These are phyloP conservation scores for Nothoprocta pentlandii DNA, from an alignment of 2,113 vertebrate species.

Conservation along the genomic window DNA sequence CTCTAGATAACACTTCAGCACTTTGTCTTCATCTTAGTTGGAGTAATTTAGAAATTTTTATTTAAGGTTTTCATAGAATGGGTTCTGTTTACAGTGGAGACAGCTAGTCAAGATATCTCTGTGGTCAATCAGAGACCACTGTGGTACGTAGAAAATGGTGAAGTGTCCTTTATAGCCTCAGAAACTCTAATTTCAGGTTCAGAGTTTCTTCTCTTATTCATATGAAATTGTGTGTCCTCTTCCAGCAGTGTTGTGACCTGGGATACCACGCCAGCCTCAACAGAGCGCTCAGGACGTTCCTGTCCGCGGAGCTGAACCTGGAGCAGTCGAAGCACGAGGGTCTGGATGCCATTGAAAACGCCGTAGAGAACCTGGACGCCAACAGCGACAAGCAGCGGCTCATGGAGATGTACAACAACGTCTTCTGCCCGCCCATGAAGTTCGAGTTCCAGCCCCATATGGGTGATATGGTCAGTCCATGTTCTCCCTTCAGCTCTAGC, in stretches of 20 bases:
- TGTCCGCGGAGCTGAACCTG: conserved; percentile 95
- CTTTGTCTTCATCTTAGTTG: background rate
- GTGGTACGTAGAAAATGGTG: background rate
- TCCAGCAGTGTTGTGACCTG: conserved; percentile 95
- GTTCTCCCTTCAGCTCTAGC: background rate
- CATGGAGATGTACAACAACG: conserved; percentile 98
- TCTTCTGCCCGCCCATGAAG: conserved; percentile 96
- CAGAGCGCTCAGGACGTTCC: conserved; percentile 93
- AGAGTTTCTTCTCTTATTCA: background rate
- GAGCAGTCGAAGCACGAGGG: conserved; percentile 95
- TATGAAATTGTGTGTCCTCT: background rate
- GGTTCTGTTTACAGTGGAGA: background rate
- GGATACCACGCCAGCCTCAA: conserved; percentile 97
- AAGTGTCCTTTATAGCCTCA: fast-evolving
- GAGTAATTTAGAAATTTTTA: background rate
- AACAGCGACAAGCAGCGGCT: conserved; percentile 95
- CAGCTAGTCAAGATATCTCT: background rate
- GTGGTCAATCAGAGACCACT: fast-evolving
- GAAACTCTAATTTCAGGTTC: fast-evolving
- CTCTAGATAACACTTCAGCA: background rate
- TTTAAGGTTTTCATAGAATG: background rate
- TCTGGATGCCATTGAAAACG: conserved; percentile 92
- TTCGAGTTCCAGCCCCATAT: conserved; percentile 99
- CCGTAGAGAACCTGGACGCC: conserved; percentile 93
- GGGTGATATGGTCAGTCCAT: conserved; percentile 90